Evolutionary conservation across 2,797 vertebrate species (phyloP), one percentile per base, ranked within the genome.

Genomic region (Rhyacichthys aspro): DNA sequence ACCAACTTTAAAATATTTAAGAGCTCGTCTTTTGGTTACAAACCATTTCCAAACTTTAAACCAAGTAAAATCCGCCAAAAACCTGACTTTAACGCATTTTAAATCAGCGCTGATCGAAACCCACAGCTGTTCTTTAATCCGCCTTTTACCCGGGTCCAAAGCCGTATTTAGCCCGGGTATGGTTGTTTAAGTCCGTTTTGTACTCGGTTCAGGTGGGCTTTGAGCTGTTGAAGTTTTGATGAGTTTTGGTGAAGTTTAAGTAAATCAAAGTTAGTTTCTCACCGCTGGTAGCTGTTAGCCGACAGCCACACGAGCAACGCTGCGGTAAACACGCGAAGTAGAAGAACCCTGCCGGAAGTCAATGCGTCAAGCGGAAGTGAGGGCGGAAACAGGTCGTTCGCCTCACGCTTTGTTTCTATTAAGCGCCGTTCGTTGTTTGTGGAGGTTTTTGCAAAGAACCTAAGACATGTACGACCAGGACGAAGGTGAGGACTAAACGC

Each of bases 391-490:
- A 5, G 3, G 8, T 9, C 9, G 1, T 8, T 23, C 9, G 0
- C 1, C 49, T n/a, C 28, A 8, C 7, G 32, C 17, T 37, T 32
- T 56, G 50, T 60, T 32, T 1, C 0, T 1, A 9, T n/a, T 6
- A 9, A 14, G 10, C 17, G 3, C 0, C 56, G 18, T 7, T 23
- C 2, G 19, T 14, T 3, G 11, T 15, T 41, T 3, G 18, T 28
- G 18, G 2, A 19, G 18, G 16, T 18, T 19, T 39, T 15, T 39
- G 59, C 7, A 5, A 18, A 12, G 12, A 16, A 41, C 14, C 11
- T 43, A 12, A 57, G 82, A 4, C 34, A 93, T 93, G 92, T 93
- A 92, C 75, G 92, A 93, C 19, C 92, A 91, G 76, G 92, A 93
- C 36, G 92, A 93, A 85, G 92, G 92, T 93, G 47, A 79, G 86